Evolutionary conservation across 2,888 invertebrate genomes (phyloP).

Genomic region (Halocaridina rubra): DNA sequence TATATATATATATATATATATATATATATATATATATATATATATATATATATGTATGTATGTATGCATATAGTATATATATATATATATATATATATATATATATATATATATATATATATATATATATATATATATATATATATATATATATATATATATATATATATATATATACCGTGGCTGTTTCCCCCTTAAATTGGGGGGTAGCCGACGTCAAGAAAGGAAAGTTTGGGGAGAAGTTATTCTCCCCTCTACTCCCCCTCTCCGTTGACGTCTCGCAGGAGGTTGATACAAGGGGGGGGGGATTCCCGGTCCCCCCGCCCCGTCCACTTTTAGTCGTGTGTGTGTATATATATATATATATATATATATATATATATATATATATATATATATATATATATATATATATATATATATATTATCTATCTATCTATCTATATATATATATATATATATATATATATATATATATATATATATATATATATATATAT

Average conservation of each 20-base stretch:
- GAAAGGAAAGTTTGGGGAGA: too few species aligned
- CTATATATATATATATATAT: background rate
- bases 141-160: background rate
- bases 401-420: background rate
- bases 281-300: too few species aligned
- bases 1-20: background rate
- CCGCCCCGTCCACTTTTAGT: too few species aligned
- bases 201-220: too few species aligned
- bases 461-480: background rate
- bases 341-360: too few species aligned
- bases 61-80: background rate
- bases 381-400: background rate
- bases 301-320: too few species aligned
- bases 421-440: background rate
- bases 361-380: background rate
- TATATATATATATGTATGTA: background rate
- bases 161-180: background rate
- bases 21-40: background rate
- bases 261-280: too few species aligned
- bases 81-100: background rate
- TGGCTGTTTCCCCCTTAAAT: too few species aligned
- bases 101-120: background rate
- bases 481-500: background rate
- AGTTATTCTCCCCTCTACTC: too few species aligned
- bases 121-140: background rate